phyloP scores from a whole-genome alignment of 2,113 vertebrate genomes.

The Odocoileus virginianus region DNA sequence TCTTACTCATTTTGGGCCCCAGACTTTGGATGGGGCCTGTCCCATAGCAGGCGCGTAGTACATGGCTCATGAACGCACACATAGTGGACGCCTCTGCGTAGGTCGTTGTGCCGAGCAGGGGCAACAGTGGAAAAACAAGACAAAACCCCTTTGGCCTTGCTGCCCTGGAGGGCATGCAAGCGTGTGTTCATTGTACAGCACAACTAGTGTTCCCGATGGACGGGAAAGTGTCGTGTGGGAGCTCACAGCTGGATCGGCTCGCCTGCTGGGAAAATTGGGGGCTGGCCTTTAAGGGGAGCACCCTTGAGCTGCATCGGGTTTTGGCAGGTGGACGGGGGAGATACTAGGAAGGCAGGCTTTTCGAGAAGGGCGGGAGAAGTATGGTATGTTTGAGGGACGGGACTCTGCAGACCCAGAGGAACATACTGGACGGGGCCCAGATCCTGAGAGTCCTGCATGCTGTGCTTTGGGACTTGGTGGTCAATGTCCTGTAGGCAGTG shows the following conservation, averaged over 20 bases:
- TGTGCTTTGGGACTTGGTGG: neutral
- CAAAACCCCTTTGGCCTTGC: neutral
- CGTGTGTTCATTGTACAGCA: fast-evolving
- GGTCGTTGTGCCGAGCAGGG: neutral
- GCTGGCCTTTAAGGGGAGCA: neutral
- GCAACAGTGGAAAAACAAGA: neutral
- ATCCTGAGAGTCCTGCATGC: fast-evolving
- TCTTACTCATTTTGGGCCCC: neutral
- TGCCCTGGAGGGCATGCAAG: neutral
- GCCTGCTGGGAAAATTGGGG: neutral
- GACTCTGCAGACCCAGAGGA: neutral
- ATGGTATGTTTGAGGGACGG: neutral
- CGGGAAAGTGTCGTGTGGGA: neutral
- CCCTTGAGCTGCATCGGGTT: neutral
- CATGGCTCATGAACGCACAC: no score
- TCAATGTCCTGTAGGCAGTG: neutral
- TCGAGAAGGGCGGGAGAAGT: neutral
- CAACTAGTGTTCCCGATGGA: neutral
- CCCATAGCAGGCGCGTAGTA: fast-evolving
- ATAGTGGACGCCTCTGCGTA: neutral
- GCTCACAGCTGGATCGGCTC: neutral
- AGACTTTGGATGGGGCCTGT: neutral
- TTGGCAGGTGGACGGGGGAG: neutral
- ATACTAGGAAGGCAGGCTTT: neutral
- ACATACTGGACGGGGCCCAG: neutral